Percentiles rank a stretch among this genome's conserved stretches.
phyloP scores from a whole-genome alignment of 2,888 invertebrate species.

The Apamea anceps region DNA sequence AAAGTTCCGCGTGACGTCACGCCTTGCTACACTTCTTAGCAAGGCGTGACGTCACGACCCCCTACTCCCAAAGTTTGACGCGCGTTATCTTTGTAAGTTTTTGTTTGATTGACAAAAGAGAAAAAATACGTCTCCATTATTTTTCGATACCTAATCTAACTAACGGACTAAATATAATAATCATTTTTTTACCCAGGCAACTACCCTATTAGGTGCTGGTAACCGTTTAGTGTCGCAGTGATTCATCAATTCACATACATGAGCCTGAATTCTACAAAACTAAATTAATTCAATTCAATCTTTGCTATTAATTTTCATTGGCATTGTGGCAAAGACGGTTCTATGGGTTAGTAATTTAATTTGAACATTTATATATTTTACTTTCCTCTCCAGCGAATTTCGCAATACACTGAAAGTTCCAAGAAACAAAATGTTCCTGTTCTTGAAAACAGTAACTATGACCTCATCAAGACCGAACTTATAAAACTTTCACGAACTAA shows the following conservation, averaged over 20 bases:
- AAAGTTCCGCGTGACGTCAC: no score
- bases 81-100: no score
- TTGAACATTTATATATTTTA: neutral
- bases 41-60: no score
- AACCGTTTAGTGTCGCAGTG: no score
- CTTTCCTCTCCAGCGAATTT: neutral
- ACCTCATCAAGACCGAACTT: neutral
- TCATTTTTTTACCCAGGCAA: no score
- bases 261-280: neutral
- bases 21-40: no score
- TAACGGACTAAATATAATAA: no score
- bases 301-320: neutral
- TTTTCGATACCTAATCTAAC: no score
- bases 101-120: no score
- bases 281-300: neutral
- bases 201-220: no score
- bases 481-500: conserved; percentile 2
- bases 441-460: neutral
- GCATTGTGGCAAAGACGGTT: neutral
- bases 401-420: neutral
- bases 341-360: neutral
- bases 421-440: neutral
- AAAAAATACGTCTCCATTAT: no score
- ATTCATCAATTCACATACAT: neutral
- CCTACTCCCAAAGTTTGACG: no score